phyloP scores from a whole-genome alignment of 2,888 invertebrate genomes.

The Notodonta dromedarius region DNA sequence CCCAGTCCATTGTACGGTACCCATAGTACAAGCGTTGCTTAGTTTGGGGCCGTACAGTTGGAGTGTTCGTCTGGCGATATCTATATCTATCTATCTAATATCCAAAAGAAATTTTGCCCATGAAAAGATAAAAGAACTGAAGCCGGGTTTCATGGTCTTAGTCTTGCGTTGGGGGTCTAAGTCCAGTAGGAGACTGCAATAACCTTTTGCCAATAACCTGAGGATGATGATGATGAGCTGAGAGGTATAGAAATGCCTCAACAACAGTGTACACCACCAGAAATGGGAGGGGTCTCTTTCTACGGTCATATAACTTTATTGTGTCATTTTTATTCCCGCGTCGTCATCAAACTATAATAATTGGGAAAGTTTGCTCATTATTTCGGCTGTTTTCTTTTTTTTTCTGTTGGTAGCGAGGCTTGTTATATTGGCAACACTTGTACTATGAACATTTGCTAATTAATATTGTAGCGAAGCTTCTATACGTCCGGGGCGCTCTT shows the following conservation, averaged over 20 bases:
- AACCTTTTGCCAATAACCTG: no score
- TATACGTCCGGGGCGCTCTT: no score
- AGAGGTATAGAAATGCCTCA: neutral
- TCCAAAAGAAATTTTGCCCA: no score
- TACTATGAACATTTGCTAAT: neutral
- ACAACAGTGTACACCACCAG: slow-evolving; percentile 9
- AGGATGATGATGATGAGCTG: neutral
- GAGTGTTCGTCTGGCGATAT: no score
- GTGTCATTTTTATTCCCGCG: slow-evolving; percentile 52
- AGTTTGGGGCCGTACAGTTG: no score
- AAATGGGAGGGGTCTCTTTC: slow-evolving; percentile 32
- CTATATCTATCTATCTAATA: no score
- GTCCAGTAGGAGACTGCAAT: neutral
- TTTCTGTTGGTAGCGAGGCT: slow-evolving; percentile 40
- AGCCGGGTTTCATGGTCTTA: no score
- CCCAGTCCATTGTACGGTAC: no score
- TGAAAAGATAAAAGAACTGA: no score
- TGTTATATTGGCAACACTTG: slow-evolving; percentile 12
- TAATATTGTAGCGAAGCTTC: neutral
- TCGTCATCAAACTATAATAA: slow-evolving; percentile 75
- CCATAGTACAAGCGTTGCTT: no score
- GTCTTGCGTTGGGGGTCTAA: neutral
- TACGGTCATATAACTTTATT: slow-evolving; percentile 49
- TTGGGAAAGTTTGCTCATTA: slow-evolving; percentile 82
- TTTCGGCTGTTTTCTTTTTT: slow-evolving; percentile 64